A percentile compares a stretch with the other conserved stretches of the same genome.
Evolutionary conservation across 2,113 vertebrate species (phyloP).

Genomic region (Pseudopodoces humilis): DNA sequence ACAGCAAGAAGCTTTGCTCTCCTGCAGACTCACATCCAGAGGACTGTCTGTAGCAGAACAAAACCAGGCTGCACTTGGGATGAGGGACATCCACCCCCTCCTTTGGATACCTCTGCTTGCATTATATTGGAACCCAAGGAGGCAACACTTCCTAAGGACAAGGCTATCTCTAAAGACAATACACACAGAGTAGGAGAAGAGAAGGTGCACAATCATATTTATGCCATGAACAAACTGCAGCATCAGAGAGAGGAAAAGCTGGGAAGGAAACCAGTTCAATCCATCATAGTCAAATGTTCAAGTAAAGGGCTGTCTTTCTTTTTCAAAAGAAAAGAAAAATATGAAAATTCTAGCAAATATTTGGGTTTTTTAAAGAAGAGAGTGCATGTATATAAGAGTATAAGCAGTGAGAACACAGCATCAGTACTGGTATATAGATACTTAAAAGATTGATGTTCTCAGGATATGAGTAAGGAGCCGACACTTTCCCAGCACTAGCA

Average conservation of each 20-base stretch:
- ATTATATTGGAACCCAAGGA: not conserved
- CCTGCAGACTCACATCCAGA: not conserved
- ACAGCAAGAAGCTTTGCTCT: not conserved
- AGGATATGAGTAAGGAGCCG: not conserved
- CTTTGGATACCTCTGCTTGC: not conserved
- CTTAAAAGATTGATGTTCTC: not conserved
- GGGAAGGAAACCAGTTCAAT: not conserved
- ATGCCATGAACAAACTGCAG: not conserved
- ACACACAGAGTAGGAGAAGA: not conserved
- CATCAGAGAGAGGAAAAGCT: not conserved
- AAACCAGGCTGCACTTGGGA: not conserved
- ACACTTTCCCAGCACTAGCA: not conserved
- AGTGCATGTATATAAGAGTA: not conserved
- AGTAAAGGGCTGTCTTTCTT: not conserved
- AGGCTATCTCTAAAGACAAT: not conserved
- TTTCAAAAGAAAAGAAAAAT: not conserved
- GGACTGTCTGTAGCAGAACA: not conserved
- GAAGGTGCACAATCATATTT: not conserved
- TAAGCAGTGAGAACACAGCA: not conserved
- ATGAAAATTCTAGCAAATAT: not conserved
- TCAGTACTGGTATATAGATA: not conserved
- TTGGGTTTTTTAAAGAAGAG: not conserved
- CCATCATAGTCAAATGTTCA: not conserved
- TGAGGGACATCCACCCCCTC: not conserved
- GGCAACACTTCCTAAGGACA: not conserved